These are phyloP conservation scores for Eriosoma lanigerum DNA, from an alignment of 1,140 invertebrate genomes.

Conservation along the genomic window DNA sequence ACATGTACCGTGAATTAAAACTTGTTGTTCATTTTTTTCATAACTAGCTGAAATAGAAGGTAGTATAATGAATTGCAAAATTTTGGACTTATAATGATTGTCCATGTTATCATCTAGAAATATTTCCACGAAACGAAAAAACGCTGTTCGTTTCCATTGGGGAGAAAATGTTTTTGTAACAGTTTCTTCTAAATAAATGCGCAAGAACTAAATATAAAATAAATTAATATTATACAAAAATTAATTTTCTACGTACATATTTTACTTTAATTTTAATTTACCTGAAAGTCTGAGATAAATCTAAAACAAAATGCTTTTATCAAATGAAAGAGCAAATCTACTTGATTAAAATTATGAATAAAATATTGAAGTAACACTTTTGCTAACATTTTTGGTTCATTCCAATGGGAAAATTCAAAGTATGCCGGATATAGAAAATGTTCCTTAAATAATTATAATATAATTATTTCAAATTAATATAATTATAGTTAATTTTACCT, in stretches of 20 bases:
- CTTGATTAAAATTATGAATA: conserved; percentile 84
- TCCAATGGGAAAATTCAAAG: conserved; percentile 83
- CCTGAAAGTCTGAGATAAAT: conserved; percentile 90
- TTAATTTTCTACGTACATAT: neutral
- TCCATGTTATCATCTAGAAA: conserved; percentile 77
- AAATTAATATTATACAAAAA: conserved; percentile 2
- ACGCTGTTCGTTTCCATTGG: conserved; percentile 92
- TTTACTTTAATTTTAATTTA: conserved; percentile 56
- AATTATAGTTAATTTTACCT: conserved; percentile 18
- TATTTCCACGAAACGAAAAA: conserved; percentile 92
- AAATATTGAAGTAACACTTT: conserved; percentile 92
- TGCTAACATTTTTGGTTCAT: conserved; percentile 84
- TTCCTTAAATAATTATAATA: conserved; percentile 60
- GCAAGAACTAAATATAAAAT: conserved; percentile 71
- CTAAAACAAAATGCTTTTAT: conserved; percentile 82
- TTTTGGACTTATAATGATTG: conserved; percentile 87
- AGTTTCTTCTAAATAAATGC: conserved; percentile 90
- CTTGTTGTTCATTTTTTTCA: conserved; percentile 85
- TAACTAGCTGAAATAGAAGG: conserved; percentile 93
- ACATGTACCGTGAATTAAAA: conserved; percentile 75
- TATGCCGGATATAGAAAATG: conserved; percentile 74
- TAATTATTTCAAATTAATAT: neutral
- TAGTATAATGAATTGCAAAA: conserved; percentile 91
- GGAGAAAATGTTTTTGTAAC: conserved; percentile 90
- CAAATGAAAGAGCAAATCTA: conserved; percentile 90